Evolutionary conservation across 2,888 invertebrate genomes (phyloP), one percentile per base, ranked within the genome.

Genomic region (Cephus nigrinus): DNA sequence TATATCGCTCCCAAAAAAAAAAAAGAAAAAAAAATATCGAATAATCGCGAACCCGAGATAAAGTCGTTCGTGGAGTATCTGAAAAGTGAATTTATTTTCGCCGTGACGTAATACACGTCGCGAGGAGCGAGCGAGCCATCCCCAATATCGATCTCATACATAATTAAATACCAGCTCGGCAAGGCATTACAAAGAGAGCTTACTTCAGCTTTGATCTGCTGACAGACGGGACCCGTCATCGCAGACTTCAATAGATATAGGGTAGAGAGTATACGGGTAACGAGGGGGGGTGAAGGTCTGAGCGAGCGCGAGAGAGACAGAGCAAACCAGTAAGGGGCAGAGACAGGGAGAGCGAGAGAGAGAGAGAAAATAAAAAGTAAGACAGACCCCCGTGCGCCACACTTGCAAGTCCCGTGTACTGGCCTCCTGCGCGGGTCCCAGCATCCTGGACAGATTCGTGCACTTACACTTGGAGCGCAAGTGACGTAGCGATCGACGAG

Each of bases 201-300:
- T 88, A 87, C 90, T 89, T 88, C 86, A 86, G 90, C 91, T 91
- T 90, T 91, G 90, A 90, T 91, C 90, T 90, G 87, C 89, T 90
- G 90, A 91, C 90, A 89, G 91, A 90, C 90, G 89, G 90, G 88
- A 86, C 88, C 89, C 90, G 90, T 91, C 91, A 90, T 90, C 90
- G 88, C 87, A 86, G 88, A 90, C 90, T 90, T 90, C 90, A 90
- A 90, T 90, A 88, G 90, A 82, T 84, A 32, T 11, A 32, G 31
- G 71, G 31, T 71, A 9, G 71, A 12, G 35, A 3, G 35, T 4
- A 12, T 55, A 32, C 71, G 71, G 15, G 71, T 5, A 31, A 31
- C 12, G 31, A 31, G 30, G 12, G 31, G 71, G 11, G 9, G 1
- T 3, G 35, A 12, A 0, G 71, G 31, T 5, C 30, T 9, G 11